phyloP scores from a whole-genome alignment of 2,797 vertebrate genomes.

The Myripristis murdjan region DNA sequence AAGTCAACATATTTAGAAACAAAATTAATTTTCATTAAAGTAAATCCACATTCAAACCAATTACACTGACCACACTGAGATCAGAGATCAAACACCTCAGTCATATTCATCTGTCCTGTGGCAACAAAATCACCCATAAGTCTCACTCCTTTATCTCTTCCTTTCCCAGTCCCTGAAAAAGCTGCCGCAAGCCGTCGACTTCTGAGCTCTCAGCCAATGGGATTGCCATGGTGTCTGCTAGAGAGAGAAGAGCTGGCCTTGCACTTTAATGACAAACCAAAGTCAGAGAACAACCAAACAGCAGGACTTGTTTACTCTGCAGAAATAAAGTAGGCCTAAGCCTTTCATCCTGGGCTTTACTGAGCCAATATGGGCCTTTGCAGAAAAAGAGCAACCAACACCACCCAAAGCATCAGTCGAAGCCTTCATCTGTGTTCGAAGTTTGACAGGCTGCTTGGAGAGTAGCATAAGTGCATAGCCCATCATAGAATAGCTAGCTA shows the following conservation, averaged over 20 bases:
- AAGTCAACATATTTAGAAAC: no score
- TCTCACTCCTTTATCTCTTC: constrained; percentile 15
- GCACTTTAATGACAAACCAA: constrained; percentile 80
- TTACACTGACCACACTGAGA: constrained; percentile 52
- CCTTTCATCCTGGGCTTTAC: constrained; percentile 72
- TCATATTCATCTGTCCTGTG: constrained; percentile 56
- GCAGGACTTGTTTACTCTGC: constrained; percentile 81
- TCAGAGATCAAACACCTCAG: constrained; percentile 52
- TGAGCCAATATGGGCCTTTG: constrained; percentile 46
- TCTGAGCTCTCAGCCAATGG: constrained; percentile 43
- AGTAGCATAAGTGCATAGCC: constrained; percentile 36
- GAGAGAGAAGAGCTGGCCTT: constrained; percentile 63
- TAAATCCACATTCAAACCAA: constrained; percentile 33
- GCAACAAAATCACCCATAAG: constrained; percentile 29
- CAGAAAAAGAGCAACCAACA: constrained; percentile 44
- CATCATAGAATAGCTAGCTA: constrained; percentile 50
- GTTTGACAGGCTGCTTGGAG: constrained; percentile 43
- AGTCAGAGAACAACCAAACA: constrained; percentile 68
- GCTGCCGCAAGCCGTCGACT: constrained; percentile 45
- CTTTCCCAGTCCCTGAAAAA: constrained; percentile 40
- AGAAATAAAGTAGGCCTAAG: constrained; percentile 69
- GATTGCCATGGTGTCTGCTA: constrained; percentile 48
- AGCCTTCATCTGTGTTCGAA: constrained; percentile 60
- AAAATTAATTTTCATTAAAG: no score
- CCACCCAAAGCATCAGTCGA: constrained; percentile 67